phyloP scores from a whole-genome alignment of 2,797 vertebrate species.

The Rhabdomys pumilio region DNA sequence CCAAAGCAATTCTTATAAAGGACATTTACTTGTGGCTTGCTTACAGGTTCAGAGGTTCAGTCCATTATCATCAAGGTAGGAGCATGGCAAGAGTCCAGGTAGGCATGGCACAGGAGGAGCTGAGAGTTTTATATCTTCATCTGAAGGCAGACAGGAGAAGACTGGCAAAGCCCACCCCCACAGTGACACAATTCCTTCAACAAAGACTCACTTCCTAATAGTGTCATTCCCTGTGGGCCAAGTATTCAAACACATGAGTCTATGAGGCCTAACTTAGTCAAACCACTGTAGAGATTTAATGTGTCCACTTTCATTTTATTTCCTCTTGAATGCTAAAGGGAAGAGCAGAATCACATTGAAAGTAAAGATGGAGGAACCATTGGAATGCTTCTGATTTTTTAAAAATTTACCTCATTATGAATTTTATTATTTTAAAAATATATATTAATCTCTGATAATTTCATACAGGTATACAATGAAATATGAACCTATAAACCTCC shows the following conservation, averaged over 20 bases:
- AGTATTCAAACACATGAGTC: not conserved
- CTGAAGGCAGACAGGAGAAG: not conserved
- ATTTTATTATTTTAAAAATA: not conserved
- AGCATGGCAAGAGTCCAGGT: not conserved
- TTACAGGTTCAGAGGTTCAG: not conserved
- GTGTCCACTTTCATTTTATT: conserved; percentile 2
- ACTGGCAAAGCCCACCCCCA: not conserved
- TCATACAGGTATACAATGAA: not conserved
- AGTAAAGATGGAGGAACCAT: not conserved
- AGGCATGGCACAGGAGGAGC: not conserved
- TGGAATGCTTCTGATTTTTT: not conserved
- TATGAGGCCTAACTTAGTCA: not conserved
- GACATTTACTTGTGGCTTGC: not conserved
- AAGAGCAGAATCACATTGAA: not conserved
- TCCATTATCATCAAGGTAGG: not conserved
- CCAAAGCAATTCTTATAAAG: not conserved
- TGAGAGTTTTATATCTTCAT: not conserved
- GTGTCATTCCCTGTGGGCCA: not conserved
- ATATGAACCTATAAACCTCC: not conserved
- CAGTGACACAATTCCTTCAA: not conserved
- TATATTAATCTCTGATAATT: not conserved
- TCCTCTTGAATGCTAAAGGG: conserved; percentile 5
- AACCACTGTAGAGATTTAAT: not conserved
- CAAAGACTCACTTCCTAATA: not conserved
- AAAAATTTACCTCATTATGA: not conserved